Percentiles rank a stretch among this genome's conserved stretches.
phyloP scores from a whole-genome alignment of 2,113 vertebrate species.

The Ceyx melanurus region DNA sequence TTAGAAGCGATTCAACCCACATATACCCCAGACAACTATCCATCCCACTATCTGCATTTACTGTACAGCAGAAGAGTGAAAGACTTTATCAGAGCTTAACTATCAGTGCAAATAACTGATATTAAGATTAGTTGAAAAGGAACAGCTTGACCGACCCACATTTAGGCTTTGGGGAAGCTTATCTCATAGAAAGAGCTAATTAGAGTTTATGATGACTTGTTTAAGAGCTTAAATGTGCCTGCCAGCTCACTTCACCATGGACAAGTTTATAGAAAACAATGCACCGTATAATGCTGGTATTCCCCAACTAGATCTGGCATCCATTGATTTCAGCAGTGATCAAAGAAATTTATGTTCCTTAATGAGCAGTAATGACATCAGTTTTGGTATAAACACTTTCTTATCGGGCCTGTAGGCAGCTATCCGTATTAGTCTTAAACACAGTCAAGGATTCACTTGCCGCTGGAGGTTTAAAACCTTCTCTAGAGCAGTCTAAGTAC shows the following conservation, averaged over 20 bases:
- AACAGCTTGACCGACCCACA: neutral
- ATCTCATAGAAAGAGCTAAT: neutral
- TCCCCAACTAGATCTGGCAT: neutral
- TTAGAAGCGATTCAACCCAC: neutral
- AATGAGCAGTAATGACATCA: neutral
- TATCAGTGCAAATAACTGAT: neutral
- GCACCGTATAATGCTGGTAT: neutral
- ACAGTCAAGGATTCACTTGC: neutral
- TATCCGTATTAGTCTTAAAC: neutral
- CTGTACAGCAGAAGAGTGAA: neutral
- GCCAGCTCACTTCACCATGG: neutral
- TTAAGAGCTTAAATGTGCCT: neutral
- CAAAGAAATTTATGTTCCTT: neutral
- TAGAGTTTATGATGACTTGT: neutral
- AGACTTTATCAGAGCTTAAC: fast-evolving
- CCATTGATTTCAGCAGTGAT: neutral
- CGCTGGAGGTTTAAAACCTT: neutral
- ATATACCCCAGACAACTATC: neutral
- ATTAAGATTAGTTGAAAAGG: neutral
- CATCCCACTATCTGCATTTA: neutral
- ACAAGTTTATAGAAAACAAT: neutral
- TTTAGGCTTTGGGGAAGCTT: neutral
- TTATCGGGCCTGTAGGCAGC: neutral
- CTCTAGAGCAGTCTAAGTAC: fast-evolving
- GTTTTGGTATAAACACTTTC: neutral